Percentiles rank a stretch among this genome's conserved stretches.
phyloP scores from a whole-genome alignment of 2,113 vertebrate species.

The Oceanodroma tethys region DNA sequence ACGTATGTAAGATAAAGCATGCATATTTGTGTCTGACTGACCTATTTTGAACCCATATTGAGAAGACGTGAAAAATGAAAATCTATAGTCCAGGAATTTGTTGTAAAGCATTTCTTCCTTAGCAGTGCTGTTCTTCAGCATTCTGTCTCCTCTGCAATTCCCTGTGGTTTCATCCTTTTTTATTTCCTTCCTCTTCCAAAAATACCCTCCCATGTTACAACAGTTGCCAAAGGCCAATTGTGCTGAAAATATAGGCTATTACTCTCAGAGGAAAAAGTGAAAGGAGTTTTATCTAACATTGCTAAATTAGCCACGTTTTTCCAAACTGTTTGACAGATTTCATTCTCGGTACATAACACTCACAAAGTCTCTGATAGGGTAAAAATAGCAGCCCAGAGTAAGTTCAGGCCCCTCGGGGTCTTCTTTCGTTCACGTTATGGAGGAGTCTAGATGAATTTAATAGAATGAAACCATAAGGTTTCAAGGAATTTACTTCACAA shows the following conservation, averaged over 20 bases:
- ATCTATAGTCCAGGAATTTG: background rate
- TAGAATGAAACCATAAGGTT: background rate
- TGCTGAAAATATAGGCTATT: slow-evolving; percentile 53
- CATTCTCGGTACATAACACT: slow-evolving; percentile 2
- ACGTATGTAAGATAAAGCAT: background rate
- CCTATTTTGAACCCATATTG: background rate
- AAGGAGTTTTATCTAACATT: slow-evolving; percentile 26
- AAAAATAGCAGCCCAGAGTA: slow-evolving; percentile 24
- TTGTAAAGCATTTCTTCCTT: slow-evolving; percentile 1
- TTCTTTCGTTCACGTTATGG: background rate
- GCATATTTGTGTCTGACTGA: background rate
- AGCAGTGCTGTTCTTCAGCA: background rate
- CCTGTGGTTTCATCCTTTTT: slow-evolving; percentile 28
- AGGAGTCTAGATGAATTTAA: background rate
- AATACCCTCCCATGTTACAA: slow-evolving; percentile 31
- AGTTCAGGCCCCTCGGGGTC: background rate
- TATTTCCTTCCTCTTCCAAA: slow-evolving; percentile 50
- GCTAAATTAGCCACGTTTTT: slow-evolving; percentile 46
- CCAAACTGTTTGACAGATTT: slow-evolving; percentile 44
- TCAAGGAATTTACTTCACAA: background rate
- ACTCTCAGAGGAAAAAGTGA: background rate
- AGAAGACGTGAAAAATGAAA: background rate
- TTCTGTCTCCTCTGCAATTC: slow-evolving; percentile 7
- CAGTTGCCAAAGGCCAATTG: slow-evolving; percentile 48
- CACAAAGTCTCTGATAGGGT: background rate